These are phyloP conservation scores for Marronus borbonicus DNA, from an alignment of 2,888 invertebrate genomes.

Conservation along the genomic window DNA sequence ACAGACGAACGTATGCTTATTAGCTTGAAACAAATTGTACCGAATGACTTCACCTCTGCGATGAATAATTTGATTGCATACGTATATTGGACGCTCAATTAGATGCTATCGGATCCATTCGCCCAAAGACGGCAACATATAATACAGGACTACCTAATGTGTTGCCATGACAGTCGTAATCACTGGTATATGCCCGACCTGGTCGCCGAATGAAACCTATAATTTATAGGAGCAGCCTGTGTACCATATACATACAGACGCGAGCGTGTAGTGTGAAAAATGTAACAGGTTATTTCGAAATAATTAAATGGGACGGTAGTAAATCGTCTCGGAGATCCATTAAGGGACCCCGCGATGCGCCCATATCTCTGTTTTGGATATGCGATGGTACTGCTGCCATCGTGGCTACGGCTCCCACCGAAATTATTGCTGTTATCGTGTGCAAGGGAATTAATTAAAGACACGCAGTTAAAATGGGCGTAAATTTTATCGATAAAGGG, in stretches of 20 bases:
- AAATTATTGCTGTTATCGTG: constrained; percentile 42
- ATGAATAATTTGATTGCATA: too few relatives aligned
- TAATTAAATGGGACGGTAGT: constrained; percentile 47
- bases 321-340: constrained; percentile 46
- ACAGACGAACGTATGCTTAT: too few relatives aligned
- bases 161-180: constrained; percentile 32
- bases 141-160: constrained; percentile 21
- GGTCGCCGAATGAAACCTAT: constrained; percentile 33
- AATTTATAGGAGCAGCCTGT: constrained; percentile 8
- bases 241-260: neutral
- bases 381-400: too few relatives aligned
- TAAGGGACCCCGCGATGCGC: constrained; percentile 3
- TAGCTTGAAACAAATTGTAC: too few relatives aligned
- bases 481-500: constrained; percentile 40
- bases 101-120: neutral
- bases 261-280: constrained; percentile 42
- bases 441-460: constrained; percentile 32
- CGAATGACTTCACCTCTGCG: too few relatives aligned
- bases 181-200: neutral
- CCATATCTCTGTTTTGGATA: constrained; percentile 22
- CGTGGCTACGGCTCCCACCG: neutral
- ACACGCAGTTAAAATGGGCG: constrained; percentile 26
- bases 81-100: neutral
- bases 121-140: constrained; percentile 4
- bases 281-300: constrained; percentile 52